Base-by-base conservation (phyloP, 2,888 invertebrate species). In the Fabriciana adippe region DNA sequence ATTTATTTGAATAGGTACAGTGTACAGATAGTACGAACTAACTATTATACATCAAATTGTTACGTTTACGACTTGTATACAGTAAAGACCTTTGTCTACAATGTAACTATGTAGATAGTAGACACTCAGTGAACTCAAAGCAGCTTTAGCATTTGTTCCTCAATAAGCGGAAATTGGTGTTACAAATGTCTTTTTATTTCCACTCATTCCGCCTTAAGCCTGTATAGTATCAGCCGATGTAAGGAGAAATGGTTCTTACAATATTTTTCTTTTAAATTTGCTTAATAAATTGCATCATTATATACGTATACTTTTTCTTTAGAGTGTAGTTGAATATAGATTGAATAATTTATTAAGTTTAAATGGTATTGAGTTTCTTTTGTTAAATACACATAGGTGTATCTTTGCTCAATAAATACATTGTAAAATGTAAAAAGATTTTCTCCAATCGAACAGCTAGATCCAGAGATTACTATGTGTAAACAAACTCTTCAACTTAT, bases 131-230 rank as follows among this genome's bases (percentile, higher is more conserved):
- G 55, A 56, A 64, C 47, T 47, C 53, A 62, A 68, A 65, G 68
- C 41, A 45, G 3, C 53, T 65, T 61, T 68, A 57, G 61, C 61
- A 61, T 68, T 68, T 57, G 61, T 48, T 65, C 26, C 54, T 60
- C 41, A 51, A 69, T 66, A 62, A 48, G 57, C 8, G 57, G 62
- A 66, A 62, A 66, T 62, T 62, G 61, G 53, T 56, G 65, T 62
- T 65, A 65, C 48, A 68, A 68, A 62, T 53, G 68, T 66, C 48
- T 21, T 26, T 59, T 59, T 59, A 21, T 50, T 60, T 60, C 47
- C 18, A 48, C 11, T 60, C 55, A 61, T 54, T 55, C 55, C 16
- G n/a, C 47, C 18, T 18, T 61, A 14, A 13, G 48, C n/a, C 5
- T 41, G 47, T 54, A 18, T 16, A 15, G 45, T 59, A 45, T 65